Evolutionary conservation across 2,797 vertebrate species (phyloP).

Genomic region (Takifugu ocellatus): DNA sequence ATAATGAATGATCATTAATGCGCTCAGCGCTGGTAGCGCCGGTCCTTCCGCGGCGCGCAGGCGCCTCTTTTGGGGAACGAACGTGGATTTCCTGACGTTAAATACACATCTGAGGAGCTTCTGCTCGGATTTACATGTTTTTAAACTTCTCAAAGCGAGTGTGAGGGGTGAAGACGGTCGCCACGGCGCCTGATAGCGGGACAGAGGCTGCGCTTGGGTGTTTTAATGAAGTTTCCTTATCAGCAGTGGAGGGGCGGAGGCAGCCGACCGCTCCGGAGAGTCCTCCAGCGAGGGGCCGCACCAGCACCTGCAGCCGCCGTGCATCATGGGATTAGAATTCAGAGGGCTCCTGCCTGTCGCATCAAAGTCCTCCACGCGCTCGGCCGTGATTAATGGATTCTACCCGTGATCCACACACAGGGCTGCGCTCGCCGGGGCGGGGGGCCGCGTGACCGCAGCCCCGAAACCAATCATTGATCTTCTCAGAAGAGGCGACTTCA

Average conservation of each 20-base stretch:
- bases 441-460: background rate
- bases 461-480: slow-evolving; percentile 9
- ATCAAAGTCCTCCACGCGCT: slow-evolving; percentile 44
- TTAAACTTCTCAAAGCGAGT: slow-evolving; percentile 51
- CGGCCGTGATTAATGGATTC: slow-evolving; percentile 59
- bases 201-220: slow-evolving; percentile 17
- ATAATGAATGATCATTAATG: slow-evolving; percentile 39
- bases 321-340: slow-evolving; percentile 43
- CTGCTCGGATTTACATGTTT: slow-evolving; percentile 49
- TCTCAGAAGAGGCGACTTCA: too few species aligned
- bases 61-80: slow-evolving; percentile 29
- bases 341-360: slow-evolving; percentile 37
- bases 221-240: slow-evolving; percentile 54
- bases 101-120: slow-evolving; percentile 44
- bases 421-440: background rate
- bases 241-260: slow-evolving; percentile 12
- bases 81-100: slow-evolving; percentile 52
- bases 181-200: slow-evolving; percentile 16
- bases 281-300: slow-evolving; percentile 1
- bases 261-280: background rate
- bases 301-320: slow-evolving; percentile 31
- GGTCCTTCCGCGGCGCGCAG: background rate
- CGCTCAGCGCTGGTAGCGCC: background rate
- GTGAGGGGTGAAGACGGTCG: slow-evolving; percentile 1
- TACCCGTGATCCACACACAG: slow-evolving; percentile 49